These are phyloP conservation scores for Mandrillus leucophaeus DNA, from an alignment of 2,113 vertebrate species.

Conservation along the genomic window DNA sequence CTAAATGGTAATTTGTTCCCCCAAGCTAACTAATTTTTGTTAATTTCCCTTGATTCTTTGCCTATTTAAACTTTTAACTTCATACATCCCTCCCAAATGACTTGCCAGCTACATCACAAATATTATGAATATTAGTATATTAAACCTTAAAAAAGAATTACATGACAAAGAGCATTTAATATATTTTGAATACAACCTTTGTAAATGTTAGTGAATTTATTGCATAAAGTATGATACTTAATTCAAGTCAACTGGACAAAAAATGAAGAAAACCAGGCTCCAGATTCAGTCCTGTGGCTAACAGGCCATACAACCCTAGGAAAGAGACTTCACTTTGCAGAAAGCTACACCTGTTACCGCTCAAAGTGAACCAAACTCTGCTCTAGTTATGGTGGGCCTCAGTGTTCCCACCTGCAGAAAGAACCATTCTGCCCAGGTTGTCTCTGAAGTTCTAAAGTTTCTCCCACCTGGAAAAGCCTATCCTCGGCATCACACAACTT, in stretches of 20 bases:
- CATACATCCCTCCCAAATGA: background rate
- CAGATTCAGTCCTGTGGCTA: background rate
- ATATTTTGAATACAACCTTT: background rate
- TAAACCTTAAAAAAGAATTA: background rate
- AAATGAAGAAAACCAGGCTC: background rate
- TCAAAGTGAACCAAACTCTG: background rate
- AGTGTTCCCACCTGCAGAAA: background rate
- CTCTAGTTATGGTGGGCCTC: background rate
- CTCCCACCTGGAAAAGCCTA: background rate
- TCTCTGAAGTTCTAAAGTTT: constrained; percentile 16
- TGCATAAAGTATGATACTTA: constrained; percentile 22
- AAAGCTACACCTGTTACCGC: background rate
- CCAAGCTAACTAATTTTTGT: background rate
- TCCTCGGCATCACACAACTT: constrained; percentile 9
- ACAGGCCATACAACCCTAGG: background rate
- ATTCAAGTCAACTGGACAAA: constrained; percentile 24
- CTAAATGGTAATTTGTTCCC: background rate
- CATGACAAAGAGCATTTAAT: background rate
- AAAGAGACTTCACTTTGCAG: background rate
- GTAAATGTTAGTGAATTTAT: background rate
- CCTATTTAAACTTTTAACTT: constrained; percentile 44
- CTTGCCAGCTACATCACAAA: background rate
- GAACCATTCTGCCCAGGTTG: background rate
- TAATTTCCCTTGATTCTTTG: background rate
- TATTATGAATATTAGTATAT: background rate